These are phyloP conservation scores for Corythornis cristatus DNA, from an alignment of 2,113 vertebrate species.

Conservation along the genomic window DNA sequence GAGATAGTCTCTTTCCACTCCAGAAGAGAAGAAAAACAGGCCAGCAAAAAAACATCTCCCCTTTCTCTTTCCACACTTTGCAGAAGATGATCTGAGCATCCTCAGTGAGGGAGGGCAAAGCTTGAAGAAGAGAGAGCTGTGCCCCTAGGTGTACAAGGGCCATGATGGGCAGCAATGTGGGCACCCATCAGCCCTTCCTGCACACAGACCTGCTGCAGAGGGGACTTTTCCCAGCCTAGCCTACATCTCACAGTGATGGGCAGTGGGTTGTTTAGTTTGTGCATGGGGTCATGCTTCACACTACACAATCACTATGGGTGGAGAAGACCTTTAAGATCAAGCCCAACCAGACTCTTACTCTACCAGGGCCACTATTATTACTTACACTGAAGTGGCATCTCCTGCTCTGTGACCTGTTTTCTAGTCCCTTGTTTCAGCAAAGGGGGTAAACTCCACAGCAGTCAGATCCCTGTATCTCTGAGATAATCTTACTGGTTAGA, in stretches of 20 bases:
- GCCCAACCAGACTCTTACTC: too few species aligned
- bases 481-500: not conserved
- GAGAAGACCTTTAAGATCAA: too few species aligned
- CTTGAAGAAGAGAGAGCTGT: not conserved
- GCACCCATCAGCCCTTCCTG: not conserved
- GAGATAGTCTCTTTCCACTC: not conserved
- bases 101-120: not conserved
- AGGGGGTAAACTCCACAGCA: not conserved
- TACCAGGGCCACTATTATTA: too few species aligned
- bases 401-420: not conserved
- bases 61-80: not conserved
- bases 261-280: not conserved
- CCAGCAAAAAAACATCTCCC: accelerated
- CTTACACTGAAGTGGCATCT: not conserved
- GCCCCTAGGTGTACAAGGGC: accelerated
- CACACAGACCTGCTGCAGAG: accelerated
- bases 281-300: not conserved
- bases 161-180: not conserved
- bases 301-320: too few species aligned
- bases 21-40: not conserved
- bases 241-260: not conserved
- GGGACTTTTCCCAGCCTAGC: not conserved
- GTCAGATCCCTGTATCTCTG: not conserved
- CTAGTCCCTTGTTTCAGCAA: not conserved
- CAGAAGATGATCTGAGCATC: not conserved